A percentile compares a stretch with the other conserved stretches of the same genome.
phyloP scores from a whole-genome alignment of 2,888 invertebrate genomes.

The Nomada flava region DNA sequence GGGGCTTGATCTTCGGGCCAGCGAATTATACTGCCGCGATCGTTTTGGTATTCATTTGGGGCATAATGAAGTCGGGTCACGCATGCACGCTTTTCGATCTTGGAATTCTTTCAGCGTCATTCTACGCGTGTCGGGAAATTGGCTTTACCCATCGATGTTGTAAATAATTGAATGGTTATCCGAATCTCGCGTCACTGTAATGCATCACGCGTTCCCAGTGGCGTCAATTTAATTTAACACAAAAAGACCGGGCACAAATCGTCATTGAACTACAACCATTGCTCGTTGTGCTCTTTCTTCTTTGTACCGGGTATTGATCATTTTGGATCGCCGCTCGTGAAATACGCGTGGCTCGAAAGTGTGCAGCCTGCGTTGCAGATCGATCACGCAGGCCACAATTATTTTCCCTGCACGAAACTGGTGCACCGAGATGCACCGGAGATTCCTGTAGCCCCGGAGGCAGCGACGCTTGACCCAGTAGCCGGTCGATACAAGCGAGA shows the following conservation, averaged over 20 bases:
- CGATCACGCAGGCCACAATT: constrained; percentile 24
- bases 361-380: background rate
- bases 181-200: background rate
- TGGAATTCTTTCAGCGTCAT: background rate
- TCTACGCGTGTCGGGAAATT: background rate
- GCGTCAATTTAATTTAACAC: background rate
- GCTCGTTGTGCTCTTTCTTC: background rate
- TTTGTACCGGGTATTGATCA: constrained; percentile 5
- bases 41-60: constrained; percentile 5
- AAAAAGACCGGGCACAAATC: background rate
- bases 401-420: constrained; percentile 55
- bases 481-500: constrained; percentile 62
- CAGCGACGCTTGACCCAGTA: constrained; percentile 79
- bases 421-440: constrained; percentile 52
- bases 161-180: background rate
- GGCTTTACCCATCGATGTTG: too few relatives aligned
- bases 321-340: background rate
- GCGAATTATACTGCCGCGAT: background rate
- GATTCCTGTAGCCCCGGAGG: constrained; percentile 73
- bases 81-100: background rate
- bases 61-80: background rate
- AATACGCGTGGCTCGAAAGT: background rate
- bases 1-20: background rate
- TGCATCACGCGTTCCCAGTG: background rate
- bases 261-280: constrained; percentile 9